Conservation (phyloP, 2,888 invertebrate genomes). For the Heliconius charithonia region DNA sequence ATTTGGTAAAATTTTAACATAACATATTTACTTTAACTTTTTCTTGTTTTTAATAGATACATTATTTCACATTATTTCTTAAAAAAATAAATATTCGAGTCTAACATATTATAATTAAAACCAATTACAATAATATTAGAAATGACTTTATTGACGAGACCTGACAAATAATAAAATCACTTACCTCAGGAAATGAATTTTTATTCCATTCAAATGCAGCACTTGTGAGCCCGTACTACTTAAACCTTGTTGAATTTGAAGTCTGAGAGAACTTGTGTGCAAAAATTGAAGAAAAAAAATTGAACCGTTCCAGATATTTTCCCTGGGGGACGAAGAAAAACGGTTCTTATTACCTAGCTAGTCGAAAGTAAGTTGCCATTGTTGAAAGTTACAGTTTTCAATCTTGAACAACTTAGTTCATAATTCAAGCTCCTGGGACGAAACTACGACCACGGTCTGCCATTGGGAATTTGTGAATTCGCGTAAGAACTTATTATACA, state of each 20-base stretch:
- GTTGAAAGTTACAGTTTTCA: constrained; percentile 62
- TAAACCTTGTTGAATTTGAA: constrained; percentile 55
- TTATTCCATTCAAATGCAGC: constrained; percentile 54
- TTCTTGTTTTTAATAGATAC: too few species aligned
- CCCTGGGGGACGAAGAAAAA: constrained; percentile 62
- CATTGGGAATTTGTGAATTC: constrained; percentile 61
- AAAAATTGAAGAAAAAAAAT: constrained; percentile 37
- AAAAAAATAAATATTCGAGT: too few species aligned
- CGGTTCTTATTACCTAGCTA: constrained; percentile 49
- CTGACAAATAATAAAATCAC: constrained; percentile 25
- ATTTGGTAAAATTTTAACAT: too few species aligned
- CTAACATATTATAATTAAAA: neutral
- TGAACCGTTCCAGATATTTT: constrained; percentile 40
- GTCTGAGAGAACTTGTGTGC: constrained; percentile 36
- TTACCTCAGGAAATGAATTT: constrained; percentile 24
- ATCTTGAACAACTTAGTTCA: constrained; percentile 70
- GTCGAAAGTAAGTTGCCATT: constrained; percentile 51
- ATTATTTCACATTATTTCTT: too few species aligned
- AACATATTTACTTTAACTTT: too few species aligned
- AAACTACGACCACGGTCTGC: constrained; percentile 55
- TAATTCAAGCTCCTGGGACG: constrained; percentile 65
- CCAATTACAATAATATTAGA: neutral
- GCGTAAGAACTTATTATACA: constrained; percentile 48
- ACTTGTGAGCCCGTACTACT: constrained; percentile 47
- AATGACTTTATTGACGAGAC: neutral